Evolutionary conservation across 2,888 invertebrate genomes (phyloP).

Genomic region (Dione vanillae): DNA sequence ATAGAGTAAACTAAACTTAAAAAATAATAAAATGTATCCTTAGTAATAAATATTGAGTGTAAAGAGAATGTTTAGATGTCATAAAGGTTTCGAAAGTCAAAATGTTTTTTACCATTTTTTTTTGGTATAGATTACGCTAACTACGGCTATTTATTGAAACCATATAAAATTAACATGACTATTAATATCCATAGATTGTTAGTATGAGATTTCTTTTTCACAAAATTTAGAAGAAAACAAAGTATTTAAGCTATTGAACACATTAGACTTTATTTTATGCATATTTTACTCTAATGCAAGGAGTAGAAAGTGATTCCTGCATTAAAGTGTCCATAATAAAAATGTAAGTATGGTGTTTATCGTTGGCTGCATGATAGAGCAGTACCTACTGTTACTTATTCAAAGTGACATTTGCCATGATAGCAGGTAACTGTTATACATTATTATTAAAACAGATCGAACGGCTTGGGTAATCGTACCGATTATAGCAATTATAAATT

Average conservation of each 20-base stretch:
- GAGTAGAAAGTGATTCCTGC: neutral
- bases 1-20: no score
- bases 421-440: neutral
- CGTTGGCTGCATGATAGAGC: constrained; percentile 18
- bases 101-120: no score
- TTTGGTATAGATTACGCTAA: no score
- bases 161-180: no score
- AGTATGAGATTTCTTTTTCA: no score
- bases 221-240: neutral
- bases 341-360: constrained; percentile 25
- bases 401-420: constrained; percentile 31
- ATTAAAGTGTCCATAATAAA: constrained; percentile 38
- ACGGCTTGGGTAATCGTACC: constrained; percentile 4
- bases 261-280: neutral
- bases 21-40: no score
- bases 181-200: no score
- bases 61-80: no score
- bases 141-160: no score
- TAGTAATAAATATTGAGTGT: no score
- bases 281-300: neutral
- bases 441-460: constrained; percentile 11
- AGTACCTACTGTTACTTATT: constrained; percentile 34
- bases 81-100: no score
- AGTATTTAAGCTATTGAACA: neutral
- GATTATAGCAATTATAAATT: constrained; percentile 4